Percentiles rank a stretch among this genome's conserved stretches.
These are phyloP conservation scores for Allygus modestus DNA, from an alignment of 2,888 invertebrate species.

Conservation along the genomic window DNA sequence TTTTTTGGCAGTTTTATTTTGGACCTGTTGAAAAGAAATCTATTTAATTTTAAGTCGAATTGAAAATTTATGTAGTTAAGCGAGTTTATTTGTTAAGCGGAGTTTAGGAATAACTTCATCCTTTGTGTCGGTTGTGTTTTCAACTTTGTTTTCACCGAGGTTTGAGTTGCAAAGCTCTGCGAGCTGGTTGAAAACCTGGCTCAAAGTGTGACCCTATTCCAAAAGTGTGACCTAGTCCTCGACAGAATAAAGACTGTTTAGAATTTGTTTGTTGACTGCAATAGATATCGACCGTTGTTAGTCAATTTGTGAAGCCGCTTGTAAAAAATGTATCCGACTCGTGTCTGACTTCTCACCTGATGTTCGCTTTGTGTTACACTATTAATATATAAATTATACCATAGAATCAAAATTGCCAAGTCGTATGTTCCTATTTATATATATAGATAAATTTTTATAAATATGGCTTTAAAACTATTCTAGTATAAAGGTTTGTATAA, in stretches of 20 bases:
- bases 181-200: slow-evolving; percentile 61
- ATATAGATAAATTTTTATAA: slow-evolving; percentile 61
- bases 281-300: slow-evolving; percentile 59
- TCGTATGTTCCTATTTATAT: slow-evolving; percentile 64
- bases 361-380: slow-evolving; percentile 52
- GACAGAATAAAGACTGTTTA: slow-evolving; percentile 69
- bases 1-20: slow-evolving; percentile 60
- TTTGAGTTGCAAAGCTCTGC: slow-evolving; percentile 40
- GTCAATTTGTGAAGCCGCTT: slow-evolving; percentile 57
- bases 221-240: slow-evolving; percentile 70
- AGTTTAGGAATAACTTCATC: slow-evolving; percentile 69
- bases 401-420: slow-evolving; percentile 63
- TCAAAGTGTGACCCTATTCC: slow-evolving; percentile 68
- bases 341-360: slow-evolving; percentile 29
- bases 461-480: slow-evolving; percentile 59
- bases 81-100: slow-evolving; percentile 68
- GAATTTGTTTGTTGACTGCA: slow-evolving; percentile 66
- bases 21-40: slow-evolving; percentile 63
- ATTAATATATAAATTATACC: slow-evolving; percentile 62
- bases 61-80: slow-evolving; percentile 58
- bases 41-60: slow-evolving; percentile 63
- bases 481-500: slow-evolving; percentile 61
- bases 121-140: slow-evolving; percentile 59
- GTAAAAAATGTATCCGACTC: slow-evolving; percentile 29
- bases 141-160: slow-evolving; percentile 45